Conservation (phyloP, 2,888 invertebrate genomes). For the Lydus trimaculatus region DNA sequence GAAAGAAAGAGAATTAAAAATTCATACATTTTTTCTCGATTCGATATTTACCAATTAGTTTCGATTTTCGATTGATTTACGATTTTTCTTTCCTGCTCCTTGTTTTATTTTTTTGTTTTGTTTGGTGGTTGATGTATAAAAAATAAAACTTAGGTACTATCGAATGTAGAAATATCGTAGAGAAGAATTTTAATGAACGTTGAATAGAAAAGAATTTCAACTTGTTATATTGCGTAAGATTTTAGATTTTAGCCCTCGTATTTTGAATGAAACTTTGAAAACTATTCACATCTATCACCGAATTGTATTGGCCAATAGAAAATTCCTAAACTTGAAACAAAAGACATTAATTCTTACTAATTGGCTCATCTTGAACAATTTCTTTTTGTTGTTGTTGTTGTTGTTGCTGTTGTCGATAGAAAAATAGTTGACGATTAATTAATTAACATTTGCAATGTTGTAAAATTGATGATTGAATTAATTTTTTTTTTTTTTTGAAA, state of each 20-base stretch:
- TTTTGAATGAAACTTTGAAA: not conserved
- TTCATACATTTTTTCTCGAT: not conserved
- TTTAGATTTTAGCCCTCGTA: not conserved
- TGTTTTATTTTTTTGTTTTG: not conserved
- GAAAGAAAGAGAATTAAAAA: not conserved
- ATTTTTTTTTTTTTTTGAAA: too few relatives aligned
- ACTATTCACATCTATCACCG: slow-evolving; percentile 4
- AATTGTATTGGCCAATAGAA: not conserved
- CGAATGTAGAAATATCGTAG: not conserved
- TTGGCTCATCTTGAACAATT: not conserved
- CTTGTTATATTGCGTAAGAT: not conserved
- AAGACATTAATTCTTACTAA: slow-evolving; percentile 8
- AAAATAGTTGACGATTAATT: not conserved
- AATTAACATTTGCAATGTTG: not conserved
- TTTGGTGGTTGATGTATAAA: not conserved
- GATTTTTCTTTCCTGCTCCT: not conserved
- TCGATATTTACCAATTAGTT: slow-evolving; percentile 5
- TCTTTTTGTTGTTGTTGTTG: too few relatives aligned
- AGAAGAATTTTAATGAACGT: slow-evolving; percentile 6
- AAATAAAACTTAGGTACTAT: not conserved
- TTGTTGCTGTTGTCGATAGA: not conserved
- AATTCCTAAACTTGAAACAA: not conserved
- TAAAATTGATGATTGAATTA: not conserved
- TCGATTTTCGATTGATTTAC: not conserved
- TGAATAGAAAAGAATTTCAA: not conserved